Evolutionary conservation across 2,113 vertebrate genomes (phyloP), one percentile per base, ranked within the genome.

Genomic region (Leptobrachium ailaonicum): DNA sequence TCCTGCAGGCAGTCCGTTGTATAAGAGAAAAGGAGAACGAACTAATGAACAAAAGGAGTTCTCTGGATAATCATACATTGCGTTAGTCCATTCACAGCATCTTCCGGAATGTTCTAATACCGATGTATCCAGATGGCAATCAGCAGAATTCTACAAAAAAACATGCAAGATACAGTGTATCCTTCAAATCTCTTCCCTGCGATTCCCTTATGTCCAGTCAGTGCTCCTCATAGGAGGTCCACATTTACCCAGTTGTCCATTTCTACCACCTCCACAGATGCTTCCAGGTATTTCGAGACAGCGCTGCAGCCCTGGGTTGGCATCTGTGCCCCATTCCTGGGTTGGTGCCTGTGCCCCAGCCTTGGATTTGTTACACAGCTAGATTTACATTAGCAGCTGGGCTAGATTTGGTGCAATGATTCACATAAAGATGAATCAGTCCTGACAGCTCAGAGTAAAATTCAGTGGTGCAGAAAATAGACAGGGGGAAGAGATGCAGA

Each of bases 101-200:
- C 43, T 64, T 75, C 73, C 73, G 73, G 32, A 64, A 60, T 53
- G 58, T 75, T 45, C 44, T 64, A 75, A 45, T 62, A 13, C 44
- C 62, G 66, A 66, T 47, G 73, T 32, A 40, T 75, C 58, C 73
- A 75, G 73, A 75, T 75, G 73, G 73, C 62, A 75, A 75, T 75
- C 62, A 66, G 62, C 44, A 50, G 66, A 50, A 50, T 4, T 50
- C 47, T 5, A 50, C 47, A 50, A 50, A 50, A 47, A 50, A 50
- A 50, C 47, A 32, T 50, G 4, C 47, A 50, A 50, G 8, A 50
- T 50, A 50, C 47, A 5, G 47, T 50, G 8, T 50, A 8, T 50
- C 47, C 8, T 8, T 50, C 47, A 4, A 8, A 50, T 32, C 20
- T 32, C 20, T 32, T 32, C 20, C 20, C 20, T 32, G 20, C 20